Conservation (phyloP, 2,888 invertebrate species). For the Netelia melanura region DNA sequence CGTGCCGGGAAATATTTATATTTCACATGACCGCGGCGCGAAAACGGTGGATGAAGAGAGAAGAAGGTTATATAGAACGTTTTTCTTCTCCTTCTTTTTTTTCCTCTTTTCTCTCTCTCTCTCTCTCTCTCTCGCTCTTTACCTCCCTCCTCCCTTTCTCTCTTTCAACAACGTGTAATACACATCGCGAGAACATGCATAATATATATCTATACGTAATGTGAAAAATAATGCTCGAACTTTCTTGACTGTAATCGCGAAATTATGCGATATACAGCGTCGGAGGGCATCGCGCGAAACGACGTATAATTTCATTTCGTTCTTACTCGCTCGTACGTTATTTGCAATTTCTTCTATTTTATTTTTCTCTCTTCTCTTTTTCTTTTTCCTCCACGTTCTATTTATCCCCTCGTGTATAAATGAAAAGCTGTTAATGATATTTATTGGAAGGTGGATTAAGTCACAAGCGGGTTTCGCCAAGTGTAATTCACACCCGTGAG, state of each 20-base stretch:
- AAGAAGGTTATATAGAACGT: conserved; percentile 34
- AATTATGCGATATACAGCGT: background rate
- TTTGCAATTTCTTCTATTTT: no score
- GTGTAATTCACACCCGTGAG: no score
- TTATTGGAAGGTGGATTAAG: no score
- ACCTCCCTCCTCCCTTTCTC: conserved; percentile 12
- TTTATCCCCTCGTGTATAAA: no score
- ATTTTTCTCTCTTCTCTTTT: no score
- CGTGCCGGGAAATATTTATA: conserved; percentile 64
- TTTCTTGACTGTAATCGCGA: background rate
- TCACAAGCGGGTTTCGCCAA: no score
- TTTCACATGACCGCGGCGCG: conserved; percentile 53
- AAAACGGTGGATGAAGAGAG: conserved; percentile 38
- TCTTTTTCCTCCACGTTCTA: no score
- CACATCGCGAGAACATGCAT: background rate
- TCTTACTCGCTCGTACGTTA: no score
- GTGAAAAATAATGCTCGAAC: conserved; percentile 2
- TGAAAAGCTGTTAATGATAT: no score
- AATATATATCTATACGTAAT: background rate
- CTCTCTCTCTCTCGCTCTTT: no score
- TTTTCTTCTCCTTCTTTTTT: background rate
- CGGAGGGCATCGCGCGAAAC: no score
- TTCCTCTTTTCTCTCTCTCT: background rate
- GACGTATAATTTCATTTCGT: no score
- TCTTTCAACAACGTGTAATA: conserved; percentile 28